A percentile compares a stretch with the other conserved stretches of the same genome.
phyloP scores from a whole-genome alignment of 2,888 invertebrate genomes.

The Nycteola revayana region DNA sequence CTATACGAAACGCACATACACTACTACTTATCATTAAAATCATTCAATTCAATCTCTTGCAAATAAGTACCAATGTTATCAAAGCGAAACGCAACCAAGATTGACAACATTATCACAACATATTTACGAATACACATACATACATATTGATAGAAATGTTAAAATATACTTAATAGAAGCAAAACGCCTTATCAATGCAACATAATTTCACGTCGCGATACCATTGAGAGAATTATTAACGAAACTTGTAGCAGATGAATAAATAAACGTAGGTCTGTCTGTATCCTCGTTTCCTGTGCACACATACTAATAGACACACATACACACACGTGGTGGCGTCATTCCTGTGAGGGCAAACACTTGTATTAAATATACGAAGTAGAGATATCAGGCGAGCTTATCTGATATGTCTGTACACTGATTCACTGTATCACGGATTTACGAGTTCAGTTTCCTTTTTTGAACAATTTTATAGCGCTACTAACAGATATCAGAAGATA shows the following conservation, averaged over 20 bases:
- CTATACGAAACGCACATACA: too few species aligned
- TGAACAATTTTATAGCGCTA: too few species aligned
- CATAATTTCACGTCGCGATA: constrained; percentile 11
- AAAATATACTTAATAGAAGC: constrained; percentile 15
- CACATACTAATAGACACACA: constrained; percentile 9
- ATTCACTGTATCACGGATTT: constrained; percentile 6
- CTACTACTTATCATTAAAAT: too few species aligned
- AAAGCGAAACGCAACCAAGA: too few species aligned
- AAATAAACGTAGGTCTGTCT: constrained; percentile 19
- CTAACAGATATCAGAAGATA: constrained; percentile 12
- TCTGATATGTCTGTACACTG: constrained; percentile 16
- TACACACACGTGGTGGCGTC: constrained; percentile 10
- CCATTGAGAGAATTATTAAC: constrained; percentile 19
- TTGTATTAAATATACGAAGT: constrained; percentile 6
- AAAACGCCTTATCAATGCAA: constrained; percentile 23
- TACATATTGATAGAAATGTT: constrained; percentile 6
- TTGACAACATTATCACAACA: constrained; percentile 4
- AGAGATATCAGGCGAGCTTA: constrained; percentile 17
- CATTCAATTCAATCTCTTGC: too few species aligned
- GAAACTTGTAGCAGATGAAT: constrained; percentile 32
- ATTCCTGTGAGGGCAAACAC: constrained; percentile 14
- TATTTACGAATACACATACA: too few species aligned
- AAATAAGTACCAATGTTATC: too few species aligned
- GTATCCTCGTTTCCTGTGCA: constrained; percentile 29
- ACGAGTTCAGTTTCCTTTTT: too few species aligned